Conservation (phyloP, 2,113 vertebrate species). For the Amblyornis subalaris region DNA sequence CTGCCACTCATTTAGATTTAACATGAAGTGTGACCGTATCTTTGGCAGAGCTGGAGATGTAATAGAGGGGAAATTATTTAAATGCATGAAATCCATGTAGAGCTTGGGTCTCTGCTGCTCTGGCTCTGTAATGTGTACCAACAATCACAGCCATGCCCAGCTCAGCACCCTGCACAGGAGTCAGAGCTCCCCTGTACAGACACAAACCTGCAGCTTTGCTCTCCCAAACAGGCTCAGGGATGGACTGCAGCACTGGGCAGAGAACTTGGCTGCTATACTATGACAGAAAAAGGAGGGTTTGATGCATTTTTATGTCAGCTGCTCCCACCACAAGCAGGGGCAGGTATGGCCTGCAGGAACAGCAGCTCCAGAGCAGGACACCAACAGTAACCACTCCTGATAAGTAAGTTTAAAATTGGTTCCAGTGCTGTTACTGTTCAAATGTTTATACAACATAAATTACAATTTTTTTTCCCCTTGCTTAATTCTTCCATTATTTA, state of each 20-base stretch:
- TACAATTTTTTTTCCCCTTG: not conserved
- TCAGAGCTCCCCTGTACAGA: not conserved
- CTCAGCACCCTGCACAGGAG: not conserved
- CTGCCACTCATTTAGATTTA: not conserved
- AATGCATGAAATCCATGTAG: not conserved
- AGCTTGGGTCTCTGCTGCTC: not conserved
- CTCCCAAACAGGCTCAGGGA: fast-evolving
- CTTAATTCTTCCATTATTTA: not conserved
- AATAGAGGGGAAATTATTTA: not conserved
- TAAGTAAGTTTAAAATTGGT: fast-evolving
- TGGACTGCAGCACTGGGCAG: not conserved
- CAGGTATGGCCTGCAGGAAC: not conserved
- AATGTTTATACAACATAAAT: not conserved
- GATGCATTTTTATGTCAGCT: not conserved
- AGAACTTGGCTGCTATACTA: not conserved
- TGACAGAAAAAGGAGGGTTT: not conserved
- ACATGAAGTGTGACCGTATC: not conserved
- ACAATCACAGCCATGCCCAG: not conserved
- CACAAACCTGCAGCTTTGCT: not conserved
- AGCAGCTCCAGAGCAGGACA: not conserved
- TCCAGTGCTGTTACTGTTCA: not conserved
- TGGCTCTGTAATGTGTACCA: fast-evolving
- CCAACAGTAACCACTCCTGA: not conserved
- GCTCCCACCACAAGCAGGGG: fast-evolving
- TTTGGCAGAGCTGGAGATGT: not conserved